Percentiles rank a stretch among this genome's conserved stretches.
These are phyloP conservation scores for Harmothoe impar DNA, from an alignment of 2,888 invertebrate species.

Conservation along the genomic window DNA sequence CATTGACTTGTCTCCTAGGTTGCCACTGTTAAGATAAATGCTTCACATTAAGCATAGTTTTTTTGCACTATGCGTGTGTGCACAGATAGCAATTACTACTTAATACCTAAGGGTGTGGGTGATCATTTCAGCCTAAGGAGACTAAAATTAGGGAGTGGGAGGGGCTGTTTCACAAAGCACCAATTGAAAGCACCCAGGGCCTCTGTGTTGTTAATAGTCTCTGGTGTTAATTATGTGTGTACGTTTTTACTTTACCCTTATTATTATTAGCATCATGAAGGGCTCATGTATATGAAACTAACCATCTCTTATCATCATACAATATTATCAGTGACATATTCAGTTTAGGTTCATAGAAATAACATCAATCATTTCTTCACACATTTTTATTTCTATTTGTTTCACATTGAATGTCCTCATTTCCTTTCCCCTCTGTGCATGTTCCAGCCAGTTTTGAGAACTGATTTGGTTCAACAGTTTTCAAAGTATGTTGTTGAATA, in stretches of 20 bases:
- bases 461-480: not conserved
- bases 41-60: not conserved
- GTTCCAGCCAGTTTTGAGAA: not conserved
- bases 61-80: not conserved
- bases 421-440: not conserved
- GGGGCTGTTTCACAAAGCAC: too few relatives aligned
- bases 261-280: not conserved
- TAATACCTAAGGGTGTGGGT: not conserved
- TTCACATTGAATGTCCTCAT: not conserved
- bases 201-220: not conserved
- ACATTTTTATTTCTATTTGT: slow-evolving; percentile 17
- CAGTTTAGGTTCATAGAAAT: not conserved
- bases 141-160: too few relatives aligned
- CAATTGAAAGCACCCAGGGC: too few relatives aligned
- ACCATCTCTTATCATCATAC: slow-evolving; percentile 14
- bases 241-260: not conserved
- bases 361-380: not conserved
- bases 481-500: slow-evolving; percentile 6
- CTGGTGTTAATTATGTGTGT: not conserved
- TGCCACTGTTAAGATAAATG: not conserved
- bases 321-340: not conserved
- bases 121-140: too few relatives aligned
- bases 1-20: not conserved
- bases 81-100: slow-evolving; percentile 19
- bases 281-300: slow-evolving; percentile 1